phyloP scores from a whole-genome alignment of 2,113 vertebrate species.

The Protobothrops flavoviridis region DNA sequence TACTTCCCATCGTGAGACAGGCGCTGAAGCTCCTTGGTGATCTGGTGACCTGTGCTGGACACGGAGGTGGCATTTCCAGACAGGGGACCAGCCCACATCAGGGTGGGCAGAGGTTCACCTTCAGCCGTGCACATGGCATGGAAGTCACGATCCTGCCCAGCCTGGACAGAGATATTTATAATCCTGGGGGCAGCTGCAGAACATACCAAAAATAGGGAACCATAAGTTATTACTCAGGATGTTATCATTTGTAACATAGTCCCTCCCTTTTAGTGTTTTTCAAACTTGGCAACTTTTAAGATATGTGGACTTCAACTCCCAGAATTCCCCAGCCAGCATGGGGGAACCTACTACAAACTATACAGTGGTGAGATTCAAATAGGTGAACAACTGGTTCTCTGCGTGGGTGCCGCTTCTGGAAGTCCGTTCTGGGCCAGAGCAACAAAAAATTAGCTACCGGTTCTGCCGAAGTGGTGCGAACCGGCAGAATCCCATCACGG shows the following conservation, averaged over 20 bases:
- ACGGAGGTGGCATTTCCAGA: slow-evolving; percentile 37
- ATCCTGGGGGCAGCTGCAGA: slow-evolving; percentile 83
- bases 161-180: slow-evolving; percentile 78
- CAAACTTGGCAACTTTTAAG: background rate
- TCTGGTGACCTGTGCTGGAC: slow-evolving; percentile 58
- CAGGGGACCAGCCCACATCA: slow-evolving; percentile 76
- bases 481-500: no score
- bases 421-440: no score
- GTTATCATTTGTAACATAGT: background rate
- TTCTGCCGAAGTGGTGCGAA: no score
- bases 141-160: slow-evolving; percentile 64
- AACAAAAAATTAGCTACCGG: no score
- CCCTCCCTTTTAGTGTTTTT: background rate
- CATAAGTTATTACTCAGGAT: background rate
- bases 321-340: background rate
- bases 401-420: no score
- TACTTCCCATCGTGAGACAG: slow-evolving; percentile 81
- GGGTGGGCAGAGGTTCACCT: slow-evolving; percentile 80
- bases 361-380: no score
- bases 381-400: no score
- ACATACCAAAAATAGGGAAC: rapidly evolving
- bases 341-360: background rate
- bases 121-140: slow-evolving; percentile 81
- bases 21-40: slow-evolving; percentile 76
- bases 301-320: background rate